Base-by-base conservation (phyloP, 2,888 invertebrate species). In the Drosophila nigritarsus region DNA sequence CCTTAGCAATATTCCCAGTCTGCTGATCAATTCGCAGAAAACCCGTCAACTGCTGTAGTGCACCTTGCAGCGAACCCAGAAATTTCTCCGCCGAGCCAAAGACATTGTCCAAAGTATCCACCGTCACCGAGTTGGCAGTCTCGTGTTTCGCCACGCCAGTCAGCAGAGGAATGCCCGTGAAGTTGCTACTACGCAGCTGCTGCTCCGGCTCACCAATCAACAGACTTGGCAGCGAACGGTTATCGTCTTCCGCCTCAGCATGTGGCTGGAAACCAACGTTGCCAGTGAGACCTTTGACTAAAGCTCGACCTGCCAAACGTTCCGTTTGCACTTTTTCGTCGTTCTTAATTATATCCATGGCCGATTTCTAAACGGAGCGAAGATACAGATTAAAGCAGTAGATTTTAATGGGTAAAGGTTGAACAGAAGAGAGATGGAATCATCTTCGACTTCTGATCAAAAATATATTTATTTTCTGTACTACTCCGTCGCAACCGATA, bases 111-210 rank as follows among this genome's bases (percentile, higher is more conserved):
- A 93, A 73, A 3, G 80, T 84, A 1, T 89, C 82, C 20, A 92
- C 73, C 0, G 85, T 82, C 24, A 93, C 53, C 75, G 90, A 90
- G 67, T 92, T 92, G 3, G 91, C 93, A 0, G 96, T 96, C 93
- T 97, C 97, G 51, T 96, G 95, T 55, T 95, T 95, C 0, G 95
- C 95, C 3, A 96, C 95, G 1, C 97, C 97, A 0, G 96, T 96
- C 15, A 97, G 93, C 73, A 97, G 91, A 0, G 97, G 96, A 20
- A 95, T 94, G 3, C 94, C 94, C 0, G 94, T 94, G 61, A 94
- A 93, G 42, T 94, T 93, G 32, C 94, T 94, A 34, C 93, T 93
- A 62, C 94, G 94, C 58, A 97, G 91, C 3, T 95, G 94, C 30
- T 95, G 93, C 3, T 95, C 93, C 0, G 97, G 96, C 50, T 94